A percentile compares a stretch with the other conserved stretches of the same genome.
phyloP scores from a whole-genome alignment of 2,888 invertebrate genomes.

The Petrolisthes cinctipes region DNA sequence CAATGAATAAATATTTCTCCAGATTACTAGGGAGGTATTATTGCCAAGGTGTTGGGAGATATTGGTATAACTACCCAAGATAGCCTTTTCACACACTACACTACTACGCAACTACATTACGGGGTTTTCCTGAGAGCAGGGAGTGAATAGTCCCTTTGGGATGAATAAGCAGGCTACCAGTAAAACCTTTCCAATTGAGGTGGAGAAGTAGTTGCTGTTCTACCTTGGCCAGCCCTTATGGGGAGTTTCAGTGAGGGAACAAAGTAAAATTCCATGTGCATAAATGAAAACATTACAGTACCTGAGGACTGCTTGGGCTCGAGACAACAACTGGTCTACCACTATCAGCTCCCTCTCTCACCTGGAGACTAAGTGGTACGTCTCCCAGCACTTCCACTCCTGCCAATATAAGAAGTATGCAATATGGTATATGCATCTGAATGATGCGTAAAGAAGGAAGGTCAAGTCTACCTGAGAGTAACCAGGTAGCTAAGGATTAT shows the following conservation, averaged over 20 bases:
- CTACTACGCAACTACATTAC: too few relatives aligned
- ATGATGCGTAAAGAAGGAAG: too few relatives aligned
- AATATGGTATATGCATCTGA: not conserved
- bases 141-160: too few relatives aligned
- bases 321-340: constrained; percentile 83
- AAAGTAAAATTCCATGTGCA: too few relatives aligned
- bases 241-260: too few relatives aligned
- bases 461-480: too few relatives aligned
- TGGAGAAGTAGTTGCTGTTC: not conserved
- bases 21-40: not conserved
- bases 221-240: too few relatives aligned
- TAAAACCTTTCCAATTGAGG: not conserved
- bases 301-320: constrained; percentile 70
- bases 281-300: not conserved
- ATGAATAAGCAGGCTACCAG: not conserved
- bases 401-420: constrained; percentile 61
- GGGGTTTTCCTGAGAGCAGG: too few relatives aligned
- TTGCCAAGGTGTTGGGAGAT: not conserved
- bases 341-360: constrained; percentile 79
- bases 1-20: not conserved
- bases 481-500: not conserved
- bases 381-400: constrained; percentile 77
- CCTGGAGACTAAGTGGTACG: constrained; percentile 80
- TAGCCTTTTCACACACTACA: too few relatives aligned
- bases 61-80: not conserved